These are phyloP conservation scores for Protonemura montana DNA, from an alignment of 2,888 invertebrate species.

Conservation along the genomic window DNA sequence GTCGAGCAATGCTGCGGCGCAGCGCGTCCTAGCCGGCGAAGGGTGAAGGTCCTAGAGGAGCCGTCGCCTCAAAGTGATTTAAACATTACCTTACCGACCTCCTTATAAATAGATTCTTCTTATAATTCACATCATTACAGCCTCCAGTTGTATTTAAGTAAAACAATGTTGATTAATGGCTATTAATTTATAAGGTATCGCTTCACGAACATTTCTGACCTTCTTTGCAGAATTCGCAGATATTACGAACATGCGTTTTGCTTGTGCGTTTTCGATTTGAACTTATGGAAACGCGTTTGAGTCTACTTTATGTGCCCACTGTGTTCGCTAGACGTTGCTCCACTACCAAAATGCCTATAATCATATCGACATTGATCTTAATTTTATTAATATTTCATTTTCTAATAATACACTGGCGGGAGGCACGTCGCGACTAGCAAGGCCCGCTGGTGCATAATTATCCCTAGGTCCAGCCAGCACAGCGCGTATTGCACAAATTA, in stretches of 20 bases:
- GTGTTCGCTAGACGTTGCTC: neutral
- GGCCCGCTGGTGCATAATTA: conserved; percentile 7
- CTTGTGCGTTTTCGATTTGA: neutral
- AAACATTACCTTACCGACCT: neutral
- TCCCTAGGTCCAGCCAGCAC: neutral
- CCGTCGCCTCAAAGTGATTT: neutral
- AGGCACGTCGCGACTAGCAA: neutral
- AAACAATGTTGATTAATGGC: conserved; percentile 7
- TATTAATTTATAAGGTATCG: neutral
- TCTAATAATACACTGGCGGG: neutral
- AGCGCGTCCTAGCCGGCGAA: neutral
- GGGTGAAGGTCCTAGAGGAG: neutral
- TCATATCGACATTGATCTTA: conserved; percentile 12
- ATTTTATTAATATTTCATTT: conserved; percentile 12
- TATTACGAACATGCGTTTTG: neutral
- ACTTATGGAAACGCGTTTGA: neutral
- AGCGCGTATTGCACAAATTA: neutral
- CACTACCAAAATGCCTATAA: neutral
- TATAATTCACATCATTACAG: neutral
- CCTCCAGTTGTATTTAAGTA: neutral
- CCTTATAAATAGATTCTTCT: neutral
- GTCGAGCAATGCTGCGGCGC: neutral
- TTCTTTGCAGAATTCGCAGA: neutral
- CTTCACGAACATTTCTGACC: neutral
- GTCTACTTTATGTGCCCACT: neutral